phyloP scores from a whole-genome alignment of 1,140 invertebrate species.

The Alviniconcha marisindica region DNA sequence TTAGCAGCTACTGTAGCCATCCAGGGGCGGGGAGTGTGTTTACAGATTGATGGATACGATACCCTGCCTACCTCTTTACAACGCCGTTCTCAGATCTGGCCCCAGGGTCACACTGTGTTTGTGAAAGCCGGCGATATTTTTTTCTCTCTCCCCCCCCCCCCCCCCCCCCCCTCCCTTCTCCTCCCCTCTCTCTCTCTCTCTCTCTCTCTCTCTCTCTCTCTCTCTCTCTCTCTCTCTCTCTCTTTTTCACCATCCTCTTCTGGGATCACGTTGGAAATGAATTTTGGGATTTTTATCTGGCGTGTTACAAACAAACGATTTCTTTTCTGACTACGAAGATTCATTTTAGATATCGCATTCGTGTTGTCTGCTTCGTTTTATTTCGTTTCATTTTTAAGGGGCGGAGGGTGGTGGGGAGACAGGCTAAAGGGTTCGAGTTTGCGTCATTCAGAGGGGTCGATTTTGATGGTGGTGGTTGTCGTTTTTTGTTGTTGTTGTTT shows the following conservation, averaged over 20 bases:
- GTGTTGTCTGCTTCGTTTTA: too few relatives aligned
- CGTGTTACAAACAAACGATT: too few relatives aligned
- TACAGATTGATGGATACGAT: slow-evolving; percentile 23
- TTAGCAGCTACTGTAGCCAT: slow-evolving; percentile 34
- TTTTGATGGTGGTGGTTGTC: too few relatives aligned
- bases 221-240: background rate
- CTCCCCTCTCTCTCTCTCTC: background rate
- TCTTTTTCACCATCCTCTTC: too few relatives aligned
- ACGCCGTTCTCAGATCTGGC: background rate
- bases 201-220: background rate
- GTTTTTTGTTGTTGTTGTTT: too few relatives aligned
- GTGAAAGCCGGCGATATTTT: background rate
- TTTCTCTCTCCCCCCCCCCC: background rate
- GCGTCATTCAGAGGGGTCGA: too few relatives aligned
- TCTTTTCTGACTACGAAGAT: too few relatives aligned
- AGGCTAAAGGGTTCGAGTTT: too few relatives aligned
- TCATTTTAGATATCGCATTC: too few relatives aligned
- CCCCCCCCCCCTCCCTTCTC: background rate
- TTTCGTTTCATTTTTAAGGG: too few relatives aligned
- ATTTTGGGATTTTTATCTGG: background rate
- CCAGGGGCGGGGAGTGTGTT: background rate
- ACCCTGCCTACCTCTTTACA: background rate
- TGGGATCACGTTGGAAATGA: too few relatives aligned
- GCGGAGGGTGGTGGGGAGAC: too few relatives aligned
- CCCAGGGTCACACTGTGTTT: slow-evolving; percentile 9